A percentile compares a stretch with the other conserved stretches of the same genome.
Conservation (phyloP, 1,140 invertebrate genomes). For the Dolichoris vasculosae region DNA sequence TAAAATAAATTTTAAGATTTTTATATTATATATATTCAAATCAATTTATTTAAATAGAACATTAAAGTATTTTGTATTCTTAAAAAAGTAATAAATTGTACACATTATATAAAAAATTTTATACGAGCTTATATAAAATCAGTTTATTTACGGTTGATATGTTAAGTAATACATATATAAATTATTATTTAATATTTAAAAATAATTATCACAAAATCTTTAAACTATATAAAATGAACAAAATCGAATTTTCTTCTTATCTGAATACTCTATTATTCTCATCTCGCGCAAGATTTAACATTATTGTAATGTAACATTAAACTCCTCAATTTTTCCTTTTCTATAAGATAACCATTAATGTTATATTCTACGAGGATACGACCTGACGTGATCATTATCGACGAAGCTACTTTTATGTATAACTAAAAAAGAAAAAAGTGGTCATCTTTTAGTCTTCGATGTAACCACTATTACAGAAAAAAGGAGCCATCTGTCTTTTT, state of each 20-base stretch:
- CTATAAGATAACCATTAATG: background rate
- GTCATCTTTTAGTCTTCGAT: background rate
- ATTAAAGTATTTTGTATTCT: too few relatives aligned
- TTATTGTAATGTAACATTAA: background rate
- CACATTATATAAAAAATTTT: too few relatives aligned
- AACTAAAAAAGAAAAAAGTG: background rate
- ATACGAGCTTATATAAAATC: too few relatives aligned
- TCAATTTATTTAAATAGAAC: too few relatives aligned
- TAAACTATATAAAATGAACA: too few relatives aligned
- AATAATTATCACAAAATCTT: too few relatives aligned
- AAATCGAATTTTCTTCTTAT: too few relatives aligned
- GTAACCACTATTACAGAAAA: background rate
- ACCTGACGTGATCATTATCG: background rate
- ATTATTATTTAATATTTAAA: too few relatives aligned
- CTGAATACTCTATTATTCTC: background rate
- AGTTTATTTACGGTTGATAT: too few relatives aligned
- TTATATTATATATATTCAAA: background rate
- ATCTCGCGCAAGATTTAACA: background rate
- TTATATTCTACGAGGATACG: background rate
- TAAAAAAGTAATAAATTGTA: too few relatives aligned
- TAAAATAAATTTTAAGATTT: background rate
- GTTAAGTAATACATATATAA: too few relatives aligned
- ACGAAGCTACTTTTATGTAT: background rate
- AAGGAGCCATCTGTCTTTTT: background rate
- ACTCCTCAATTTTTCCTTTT: background rate